Conservation (phyloP, 2,888 invertebrate genomes). For the Uloborus plumipes region DNA sequence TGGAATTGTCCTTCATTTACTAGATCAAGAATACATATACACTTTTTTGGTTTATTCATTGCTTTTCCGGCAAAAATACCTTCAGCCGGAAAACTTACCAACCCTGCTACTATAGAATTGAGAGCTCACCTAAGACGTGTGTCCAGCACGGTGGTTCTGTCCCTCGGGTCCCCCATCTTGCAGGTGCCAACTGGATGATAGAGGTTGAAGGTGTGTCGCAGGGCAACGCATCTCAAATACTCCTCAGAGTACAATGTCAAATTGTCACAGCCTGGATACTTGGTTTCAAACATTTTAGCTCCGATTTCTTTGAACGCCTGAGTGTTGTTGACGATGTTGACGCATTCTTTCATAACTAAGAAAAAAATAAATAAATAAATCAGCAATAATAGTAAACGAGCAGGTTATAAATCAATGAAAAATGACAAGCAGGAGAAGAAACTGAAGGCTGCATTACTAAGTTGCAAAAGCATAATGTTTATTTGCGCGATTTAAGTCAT, state of each 20-base stretch:
- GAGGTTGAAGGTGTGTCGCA: constrained; percentile 68
- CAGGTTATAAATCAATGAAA: too few relatives aligned
- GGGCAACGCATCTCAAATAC: constrained; percentile 59
- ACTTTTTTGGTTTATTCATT: too few relatives aligned
- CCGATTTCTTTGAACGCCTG: constrained; percentile 47
- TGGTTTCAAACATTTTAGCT: constrained; percentile 51
- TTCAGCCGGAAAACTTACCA: too few relatives aligned
- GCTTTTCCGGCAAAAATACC: too few relatives aligned
- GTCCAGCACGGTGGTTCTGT: constrained; percentile 73
- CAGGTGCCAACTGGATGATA: constrained; percentile 75
- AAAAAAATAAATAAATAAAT: background rate
- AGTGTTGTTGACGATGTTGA: constrained; percentile 36
- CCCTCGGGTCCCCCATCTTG: constrained; percentile 73
- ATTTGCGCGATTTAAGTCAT: too few relatives aligned
- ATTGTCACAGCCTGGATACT: constrained; percentile 60
- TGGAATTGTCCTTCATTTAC: too few relatives aligned
- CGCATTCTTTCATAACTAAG: constrained; percentile 60
- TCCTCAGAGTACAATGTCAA: constrained; percentile 42
- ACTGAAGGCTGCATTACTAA: too few relatives aligned
- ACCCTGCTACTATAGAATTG: too few relatives aligned
- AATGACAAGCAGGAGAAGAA: too few relatives aligned
- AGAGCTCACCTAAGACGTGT: constrained; percentile 66
- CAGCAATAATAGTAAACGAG: too few relatives aligned
- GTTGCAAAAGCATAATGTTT: too few relatives aligned
- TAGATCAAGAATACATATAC: too few relatives aligned